Evolutionary conservation across 2,888 invertebrate species (phyloP).

Genomic region (Chrysotoxum bicinctum): DNA sequence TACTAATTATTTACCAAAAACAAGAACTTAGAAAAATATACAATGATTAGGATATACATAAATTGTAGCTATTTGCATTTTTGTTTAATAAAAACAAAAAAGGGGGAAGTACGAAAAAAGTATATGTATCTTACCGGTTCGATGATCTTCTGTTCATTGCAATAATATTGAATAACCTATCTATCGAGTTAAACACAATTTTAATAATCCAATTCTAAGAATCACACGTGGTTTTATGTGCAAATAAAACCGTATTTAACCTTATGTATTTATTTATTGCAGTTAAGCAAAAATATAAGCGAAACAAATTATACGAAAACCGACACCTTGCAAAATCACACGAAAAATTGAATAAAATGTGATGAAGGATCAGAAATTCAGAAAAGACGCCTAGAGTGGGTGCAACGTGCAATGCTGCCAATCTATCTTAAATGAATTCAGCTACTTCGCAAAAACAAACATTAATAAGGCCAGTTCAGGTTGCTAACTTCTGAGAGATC

Average conservation of each 20-base stretch:
- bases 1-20: too few species aligned
- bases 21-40: too few species aligned
- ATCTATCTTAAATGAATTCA: not conserved
- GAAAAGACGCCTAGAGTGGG: not conserved
- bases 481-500: too few species aligned
- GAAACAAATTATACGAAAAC: not conserved
- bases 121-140: slow-evolving; percentile 17
- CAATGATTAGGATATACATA: too few species aligned
- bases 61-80: not conserved
- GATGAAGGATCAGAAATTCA: not conserved
- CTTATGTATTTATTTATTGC: not conserved
- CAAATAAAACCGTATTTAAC: not conserved
- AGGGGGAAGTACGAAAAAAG: not conserved
- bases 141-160: not conserved
- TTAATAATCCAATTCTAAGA: not conserved
- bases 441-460: not conserved
- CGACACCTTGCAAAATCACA: not conserved
- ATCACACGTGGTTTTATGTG: not conserved
- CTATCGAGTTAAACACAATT: not conserved
- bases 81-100: not conserved
- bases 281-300: not conserved
- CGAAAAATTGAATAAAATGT: not conserved
- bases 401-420: not conserved
- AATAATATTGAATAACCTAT: not conserved
- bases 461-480: too few species aligned